Percentiles rank a stretch among this genome's conserved stretches.
phyloP scores from a whole-genome alignment of 2,113 vertebrate species.

The Platichthys stellatus region DNA sequence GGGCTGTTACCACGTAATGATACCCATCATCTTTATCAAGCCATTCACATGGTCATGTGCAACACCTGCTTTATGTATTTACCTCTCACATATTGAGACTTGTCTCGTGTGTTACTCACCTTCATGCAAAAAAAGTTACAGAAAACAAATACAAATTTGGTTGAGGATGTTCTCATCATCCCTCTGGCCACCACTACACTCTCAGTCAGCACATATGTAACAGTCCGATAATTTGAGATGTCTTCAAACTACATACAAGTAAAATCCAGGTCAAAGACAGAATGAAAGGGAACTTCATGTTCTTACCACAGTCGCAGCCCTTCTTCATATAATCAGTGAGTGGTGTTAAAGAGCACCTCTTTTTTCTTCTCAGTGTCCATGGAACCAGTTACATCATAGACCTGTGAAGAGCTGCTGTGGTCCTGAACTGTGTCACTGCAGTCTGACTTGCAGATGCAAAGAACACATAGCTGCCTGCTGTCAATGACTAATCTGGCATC shows the following conservation, averaged over 20 bases:
- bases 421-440: background rate
- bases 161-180: too few relatives aligned
- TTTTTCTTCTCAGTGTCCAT: too few relatives aligned
- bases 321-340: background rate
- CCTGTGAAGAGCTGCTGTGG: background rate
- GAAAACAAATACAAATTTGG: too few relatives aligned
- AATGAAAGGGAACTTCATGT: background rate
- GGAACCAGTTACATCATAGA: background rate
- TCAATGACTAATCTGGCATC: conserved; percentile 33
- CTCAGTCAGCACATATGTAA: background rate
- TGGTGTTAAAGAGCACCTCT: background rate
- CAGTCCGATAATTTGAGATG: background rate
- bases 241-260: background rate
- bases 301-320: background rate
- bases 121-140: too few relatives aligned
- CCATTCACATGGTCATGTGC: too few relatives aligned
- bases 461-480: background rate
- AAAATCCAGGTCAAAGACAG: background rate
- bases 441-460: background rate
- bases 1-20: too few relatives aligned
- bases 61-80: too few relatives aligned
- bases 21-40: too few relatives aligned
- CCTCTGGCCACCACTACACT: background rate
- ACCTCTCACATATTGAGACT: too few relatives aligned
- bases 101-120: too few relatives aligned